Evolutionary conservation across 2,797 vertebrate species (phyloP).

Genomic region (Paratrypauchen microcephalus): DNA sequence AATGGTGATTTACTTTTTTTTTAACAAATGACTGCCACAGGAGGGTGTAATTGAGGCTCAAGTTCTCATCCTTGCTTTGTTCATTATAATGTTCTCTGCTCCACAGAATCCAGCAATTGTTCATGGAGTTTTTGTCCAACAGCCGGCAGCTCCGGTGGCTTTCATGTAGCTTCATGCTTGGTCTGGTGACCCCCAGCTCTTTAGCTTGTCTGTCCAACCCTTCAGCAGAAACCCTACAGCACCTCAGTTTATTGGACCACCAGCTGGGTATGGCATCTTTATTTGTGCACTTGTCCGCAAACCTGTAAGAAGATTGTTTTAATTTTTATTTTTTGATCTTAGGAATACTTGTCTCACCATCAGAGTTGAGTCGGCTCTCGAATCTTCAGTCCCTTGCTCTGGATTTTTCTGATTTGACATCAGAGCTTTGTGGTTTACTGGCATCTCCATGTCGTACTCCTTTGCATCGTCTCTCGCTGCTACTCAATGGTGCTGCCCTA

Average conservation of each 20-base stretch:
- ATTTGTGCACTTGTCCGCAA: not conserved
- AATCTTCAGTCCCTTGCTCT: slow-evolving; percentile 90
- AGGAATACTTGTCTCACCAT: slow-evolving; percentile 85
- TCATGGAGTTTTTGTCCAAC: slow-evolving; percentile 94
- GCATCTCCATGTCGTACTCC: slow-evolving; percentile 87
- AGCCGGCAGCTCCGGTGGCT: slow-evolving; percentile 94
- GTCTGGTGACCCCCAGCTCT: slow-evolving; percentile 90
- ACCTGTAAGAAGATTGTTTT: not conserved
- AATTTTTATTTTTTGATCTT: not conserved
- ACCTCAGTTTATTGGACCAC: slow-evolving; percentile 95
- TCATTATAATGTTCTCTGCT: slow-evolving; percentile 11
- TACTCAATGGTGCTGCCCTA: slow-evolving; percentile 90
- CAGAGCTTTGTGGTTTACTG: slow-evolving; percentile 91
- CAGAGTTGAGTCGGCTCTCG: slow-evolving; percentile 89
- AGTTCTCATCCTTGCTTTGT: not conserved
- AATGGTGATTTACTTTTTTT: not conserved
- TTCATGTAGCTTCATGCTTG: slow-evolving; percentile 95
- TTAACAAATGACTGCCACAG: not conserved
- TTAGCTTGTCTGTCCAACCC: slow-evolving; percentile 90
- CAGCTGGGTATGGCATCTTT: slow-evolving; percentile 71
- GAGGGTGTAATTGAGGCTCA: not conserved
- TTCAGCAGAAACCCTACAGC: slow-evolving; percentile 90
- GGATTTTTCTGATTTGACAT: slow-evolving; percentile 96
- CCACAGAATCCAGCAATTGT: slow-evolving; percentile 91
- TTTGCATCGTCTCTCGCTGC: slow-evolving; percentile 92